Evolutionary conservation across 2,888 invertebrate genomes (phyloP), one percentile per base, ranked within the genome.

Genomic region (Erynnis tages): DNA sequence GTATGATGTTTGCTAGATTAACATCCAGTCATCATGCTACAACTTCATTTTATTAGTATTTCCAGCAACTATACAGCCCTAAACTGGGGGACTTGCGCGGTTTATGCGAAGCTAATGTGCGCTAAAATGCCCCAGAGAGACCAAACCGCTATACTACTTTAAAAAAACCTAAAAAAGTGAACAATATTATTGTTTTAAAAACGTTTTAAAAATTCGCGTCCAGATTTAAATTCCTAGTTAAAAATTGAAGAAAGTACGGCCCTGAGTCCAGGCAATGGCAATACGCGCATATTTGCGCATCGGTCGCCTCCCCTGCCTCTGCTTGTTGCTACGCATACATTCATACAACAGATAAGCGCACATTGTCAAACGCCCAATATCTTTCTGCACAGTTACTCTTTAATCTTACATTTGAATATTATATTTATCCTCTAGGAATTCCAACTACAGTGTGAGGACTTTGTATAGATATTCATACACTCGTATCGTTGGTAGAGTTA

Each of bases 311-410:
- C 45, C 25, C 16, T 25, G 6, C 7, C 25, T 19, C 8, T 6
- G 13, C 10, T 7, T 8, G 37, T 37, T 17, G 17, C 27, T 37
- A 37, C 19, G 16, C 25, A 17, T 10, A 5, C 29, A 19, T 19
- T n/a, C 13, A 37, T 30, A 30, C 6, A 13, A 30, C 11, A 1
- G 13, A 19, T 5, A 48, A 30, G n/a, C 11, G 21, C 7, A 11
- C 35, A 27, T 27, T 46, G 29, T 29, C 38, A 30, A 38, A 38
- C 25, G 30, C 2, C 29, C 13, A 48, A 38, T 48, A 48, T 13
- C 13, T 6, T 30, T 29, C 38, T 48, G 47, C 38, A 48, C n/a
- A 19, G 38, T 38, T 48, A 48, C 29, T 30, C 47, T 48, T 48
- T 48, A 30, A 48, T 38, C 47, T 38, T 11, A 30, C 38, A 48